Evolutionary conservation across 2,113 vertebrate species (phyloP), one percentile per base, ranked within the genome.

Genomic region (Zosterops lateralis): DNA sequence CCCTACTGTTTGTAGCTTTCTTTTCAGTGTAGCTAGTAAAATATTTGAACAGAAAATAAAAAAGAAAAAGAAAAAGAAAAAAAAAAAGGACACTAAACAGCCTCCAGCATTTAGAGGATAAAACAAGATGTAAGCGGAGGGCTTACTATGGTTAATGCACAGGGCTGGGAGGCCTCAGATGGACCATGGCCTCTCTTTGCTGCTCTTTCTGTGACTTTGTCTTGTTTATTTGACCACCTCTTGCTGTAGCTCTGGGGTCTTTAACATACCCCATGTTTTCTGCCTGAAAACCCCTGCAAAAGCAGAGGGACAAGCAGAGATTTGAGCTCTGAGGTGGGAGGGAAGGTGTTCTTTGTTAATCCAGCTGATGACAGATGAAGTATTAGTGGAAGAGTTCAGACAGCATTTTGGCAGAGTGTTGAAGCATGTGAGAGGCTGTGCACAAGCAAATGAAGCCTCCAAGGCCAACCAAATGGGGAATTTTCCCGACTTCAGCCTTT

Each of bases 1-100:
- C 94, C 96, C 94, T 79, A 89, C 91, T 93, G 94, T 90, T 96
- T 96, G 94, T 91, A 92, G 78, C 93, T 94, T 78, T 94, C 78
- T 96, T 91, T 96, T 87, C 89, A 88, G 78, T 75, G 82, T 40
- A 93, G 94, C 91, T 94, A 77, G 82, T 92, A 86, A 95, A 96
- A 96, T 93, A 95, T 92, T 95, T 95, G 89, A 95, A 83, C 67
- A 76, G 66, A 5, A 71, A 73, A 64, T 34, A 73, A 67, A 76
- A 42, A 62, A 38, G 4, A 6, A 24, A 31, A 45, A 15, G 24
- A 28, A 22, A 13, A 9, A 1, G 6, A 22, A 3, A 7, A 0
- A 4, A 6, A 21, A 31, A 18, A 76, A 68, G 60, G 70, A n/a
- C 36, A 38, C 90, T 77, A 94, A 96, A 95, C 74, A 93, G 84